Evolutionary conservation across 2,888 invertebrate genomes (phyloP).

Genomic region (Nomada ferruginata): DNA sequence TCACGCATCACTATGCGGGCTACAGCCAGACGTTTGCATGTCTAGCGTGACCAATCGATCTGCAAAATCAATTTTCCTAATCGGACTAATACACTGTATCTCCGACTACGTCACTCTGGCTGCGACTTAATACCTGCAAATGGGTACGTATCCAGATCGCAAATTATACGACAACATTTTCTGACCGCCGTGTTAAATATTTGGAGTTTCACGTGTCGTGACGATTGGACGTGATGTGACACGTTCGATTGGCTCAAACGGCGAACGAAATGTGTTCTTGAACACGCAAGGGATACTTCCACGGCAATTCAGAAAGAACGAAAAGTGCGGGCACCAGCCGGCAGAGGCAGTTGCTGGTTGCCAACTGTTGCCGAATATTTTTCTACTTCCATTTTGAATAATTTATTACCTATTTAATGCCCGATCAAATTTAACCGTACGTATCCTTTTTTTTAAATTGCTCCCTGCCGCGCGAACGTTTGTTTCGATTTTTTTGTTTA

Average conservation of each 20-base stretch:
- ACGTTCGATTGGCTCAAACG: conserved; percentile 20
- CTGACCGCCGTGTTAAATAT: background rate
- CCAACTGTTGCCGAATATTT: conserved; percentile 59
- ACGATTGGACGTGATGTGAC: background rate
- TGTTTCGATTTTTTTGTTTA: no score
- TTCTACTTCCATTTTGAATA: conserved; percentile 21
- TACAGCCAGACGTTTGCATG: conserved; percentile 25
- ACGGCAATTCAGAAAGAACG: conserved; percentile 55
- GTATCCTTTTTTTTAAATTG: background rate
- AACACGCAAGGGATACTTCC: conserved; percentile 63
- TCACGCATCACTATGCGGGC: conserved; percentile 38
- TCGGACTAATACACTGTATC: conserved; percentile 30
- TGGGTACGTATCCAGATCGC: background rate
- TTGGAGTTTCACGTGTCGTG: background rate
- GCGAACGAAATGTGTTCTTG: conserved; percentile 12
- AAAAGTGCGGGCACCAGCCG: conserved; percentile 76
- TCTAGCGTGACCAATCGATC: conserved; percentile 31
- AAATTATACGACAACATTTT: background rate
- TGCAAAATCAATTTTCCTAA: conserved; percentile 44
- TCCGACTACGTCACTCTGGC: conserved; percentile 12
- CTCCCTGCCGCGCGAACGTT: no score
- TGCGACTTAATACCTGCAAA: background rate
- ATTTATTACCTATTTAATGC: background rate
- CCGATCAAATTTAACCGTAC: background rate
- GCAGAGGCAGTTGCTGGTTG: conserved; percentile 55